Evolutionary conservation across 2,113 vertebrate genomes (phyloP), one percentile per base, ranked within the genome.

Genomic region (Glaucomys volans): DNA sequence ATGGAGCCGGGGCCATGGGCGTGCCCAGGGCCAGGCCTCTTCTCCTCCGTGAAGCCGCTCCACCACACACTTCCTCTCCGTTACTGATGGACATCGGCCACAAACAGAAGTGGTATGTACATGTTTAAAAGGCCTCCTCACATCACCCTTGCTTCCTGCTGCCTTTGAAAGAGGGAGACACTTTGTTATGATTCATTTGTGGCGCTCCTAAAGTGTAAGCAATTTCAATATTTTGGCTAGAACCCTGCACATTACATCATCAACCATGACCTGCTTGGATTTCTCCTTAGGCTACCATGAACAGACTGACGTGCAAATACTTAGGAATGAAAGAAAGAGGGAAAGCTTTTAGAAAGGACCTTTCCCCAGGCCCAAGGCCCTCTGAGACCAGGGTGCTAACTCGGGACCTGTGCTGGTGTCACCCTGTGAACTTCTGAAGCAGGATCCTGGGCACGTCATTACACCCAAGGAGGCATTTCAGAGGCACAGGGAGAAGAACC

Each of bases 151-250:
- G 44, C 7, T 47, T 6, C 44, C 9, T 47, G 44, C 44, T 9
- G 44, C 9, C 44, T 47, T 47, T 47, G 44, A 47, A 47, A 47
- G 44, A 47, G 44, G 44, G 44, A 47, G 44, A 47, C n/a, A n/a
- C n/a, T n/a, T n/a, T n/a, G n/a, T n/a, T n/a, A n/a, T n/a, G n/a
- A n/a, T n/a, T n/a, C n/a, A n/a, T n/a, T n/a, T n/a, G n/a, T n/a
- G n/a, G n/a, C n/a, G n/a, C n/a, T n/a, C n/a, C n/a, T n/a, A n/a
- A n/a, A n/a, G n/a, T n/a, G 8, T 14, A 76, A 83, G 57, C 28
- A n/a, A 54, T 77, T 82, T 83, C 64, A 87, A 10, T 28, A 28
- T 81, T 96, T 95, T 93, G 84, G 1, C 24, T 47, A 83, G 81
- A 66, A 20, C 2, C 18, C 22, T 75, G 64, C 32, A 94, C 95